phyloP scores from a whole-genome alignment of 2,797 vertebrate genomes.

The Acanthopagrus latus region DNA sequence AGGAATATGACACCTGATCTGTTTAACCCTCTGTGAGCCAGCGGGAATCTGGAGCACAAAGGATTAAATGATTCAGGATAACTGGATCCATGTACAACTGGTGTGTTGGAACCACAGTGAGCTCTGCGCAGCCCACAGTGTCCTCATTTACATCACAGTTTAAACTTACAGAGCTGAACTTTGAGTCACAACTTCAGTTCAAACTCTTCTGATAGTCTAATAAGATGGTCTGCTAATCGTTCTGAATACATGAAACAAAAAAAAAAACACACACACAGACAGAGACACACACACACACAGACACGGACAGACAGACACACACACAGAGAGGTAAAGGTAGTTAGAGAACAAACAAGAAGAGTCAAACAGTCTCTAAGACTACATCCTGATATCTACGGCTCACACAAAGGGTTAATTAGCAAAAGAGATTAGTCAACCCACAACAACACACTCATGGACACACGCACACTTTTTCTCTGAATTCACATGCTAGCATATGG shows the following conservation, averaged over 20 bases:
- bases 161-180: conserved; percentile 28
- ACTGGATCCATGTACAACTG: conserved; percentile 10
- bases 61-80: conserved; percentile 2
- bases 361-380: conserved; percentile 27
- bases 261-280: conserved; percentile 29
- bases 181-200: conserved; percentile 25
- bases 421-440: conserved; percentile 41
- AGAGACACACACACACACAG: conserved; percentile 22
- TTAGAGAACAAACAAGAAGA: conserved; percentile 24
- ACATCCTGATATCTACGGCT: conserved; percentile 51
- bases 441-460: background rate
- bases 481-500: conserved; percentile 69
- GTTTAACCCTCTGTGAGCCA: conserved; percentile 19
- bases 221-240: conserved; percentile 19
- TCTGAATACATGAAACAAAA: conserved; percentile 14
- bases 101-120: conserved; percentile 5
- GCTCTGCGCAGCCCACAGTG: background rate
- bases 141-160: conserved; percentile 60
- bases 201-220: background rate
- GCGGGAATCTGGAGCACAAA: conserved; percentile 4
- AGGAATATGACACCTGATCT: background rate
- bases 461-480: conserved; percentile 35
- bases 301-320: conserved; percentile 28
- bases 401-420: conserved; percentile 56
- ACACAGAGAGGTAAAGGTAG: conserved; percentile 19